Base-by-base conservation (phyloP, 2,888 invertebrate genomes). In the Ditula angustiorana region DNA sequence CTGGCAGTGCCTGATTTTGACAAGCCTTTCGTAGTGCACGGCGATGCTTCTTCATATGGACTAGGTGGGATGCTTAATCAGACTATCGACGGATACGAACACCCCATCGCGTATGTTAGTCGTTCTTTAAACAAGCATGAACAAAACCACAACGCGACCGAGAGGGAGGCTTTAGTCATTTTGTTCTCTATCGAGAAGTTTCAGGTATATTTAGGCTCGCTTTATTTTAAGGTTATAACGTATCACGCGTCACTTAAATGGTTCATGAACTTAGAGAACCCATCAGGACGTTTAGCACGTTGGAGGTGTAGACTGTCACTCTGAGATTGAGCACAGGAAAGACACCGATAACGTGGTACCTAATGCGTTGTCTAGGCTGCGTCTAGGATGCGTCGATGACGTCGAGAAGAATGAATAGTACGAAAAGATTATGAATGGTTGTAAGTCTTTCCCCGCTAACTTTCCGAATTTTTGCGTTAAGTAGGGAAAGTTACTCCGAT, bases 371-470 rank as follows among this genome's bases (percentile, higher is more conserved):
- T 53, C 62, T 4, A 16, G 46, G 23, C 21, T 21, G 26, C 26
- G 26, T 3, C 7, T 26, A 26, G 7, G 4, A 7, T 26, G 3
- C 7, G 4, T 26, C 26, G 7, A 7, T 26, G 7, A 5, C 26
- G 26, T 26, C 3, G 46, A 68, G n/a, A 53, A 26, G 0, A 68
- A 73, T 30, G 7, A 16, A 2, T 71, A 72, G 74, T 75, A 72
- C 46, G 21, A 61, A 1, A 71, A 70, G 21, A 69, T 71, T n/a
- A 72, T 47, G 49, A 56, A 74, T 5, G 62, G 66, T 10, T 72
- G 69, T 19, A 23, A 30, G n/a, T 37, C 61, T 2, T 52, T 58
- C 4, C 71, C 73, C 1, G 35, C 37, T 8, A 53, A 8, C 1
- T 73, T 57, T 47, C 64, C 67, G 16, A 63, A 74, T 30, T 71